Evolutionary conservation across 2,888 invertebrate genomes (phyloP).

Genomic region (Caenorhabditis macrosperma): DNA sequence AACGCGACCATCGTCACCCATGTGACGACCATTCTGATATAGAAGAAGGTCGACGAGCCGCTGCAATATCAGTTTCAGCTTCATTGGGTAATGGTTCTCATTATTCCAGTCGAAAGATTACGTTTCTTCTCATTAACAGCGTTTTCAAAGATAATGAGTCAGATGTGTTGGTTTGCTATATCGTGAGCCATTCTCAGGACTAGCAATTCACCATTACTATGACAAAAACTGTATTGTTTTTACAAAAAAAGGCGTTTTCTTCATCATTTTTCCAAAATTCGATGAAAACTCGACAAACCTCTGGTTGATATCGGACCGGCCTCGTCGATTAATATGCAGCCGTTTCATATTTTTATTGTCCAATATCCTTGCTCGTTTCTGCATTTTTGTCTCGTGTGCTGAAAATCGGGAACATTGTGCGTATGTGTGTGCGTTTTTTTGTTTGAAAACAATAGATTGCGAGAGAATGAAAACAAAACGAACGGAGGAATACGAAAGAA

Average conservation of each 20-base stretch:
- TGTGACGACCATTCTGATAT: constrained; percentile 66
- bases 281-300: constrained; percentile 16
- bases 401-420: not conserved
- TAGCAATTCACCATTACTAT: too few species aligned
- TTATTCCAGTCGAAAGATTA: too few species aligned
- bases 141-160: not conserved
- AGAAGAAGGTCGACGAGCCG: constrained; percentile 62
- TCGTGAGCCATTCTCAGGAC: too few species aligned
- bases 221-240: too few species aligned
- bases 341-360: constrained; percentile 50
- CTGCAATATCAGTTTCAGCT: constrained; percentile 38
- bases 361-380: constrained; percentile 38
- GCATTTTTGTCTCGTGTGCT: constrained; percentile 29
- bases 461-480: not conserved
- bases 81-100: too few species aligned
- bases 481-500: too few species aligned
- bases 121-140: not conserved
- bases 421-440: not conserved
- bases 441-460: not conserved
- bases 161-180: too few species aligned
- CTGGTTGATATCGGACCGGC: constrained; percentile 39
- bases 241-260: too few species aligned
- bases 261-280: not conserved
- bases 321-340: constrained; percentile 44
- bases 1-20: constrained; percentile 72